Evolutionary conservation across 2,888 invertebrate species (phyloP).

Genomic region (Folsomia candida): DNA sequence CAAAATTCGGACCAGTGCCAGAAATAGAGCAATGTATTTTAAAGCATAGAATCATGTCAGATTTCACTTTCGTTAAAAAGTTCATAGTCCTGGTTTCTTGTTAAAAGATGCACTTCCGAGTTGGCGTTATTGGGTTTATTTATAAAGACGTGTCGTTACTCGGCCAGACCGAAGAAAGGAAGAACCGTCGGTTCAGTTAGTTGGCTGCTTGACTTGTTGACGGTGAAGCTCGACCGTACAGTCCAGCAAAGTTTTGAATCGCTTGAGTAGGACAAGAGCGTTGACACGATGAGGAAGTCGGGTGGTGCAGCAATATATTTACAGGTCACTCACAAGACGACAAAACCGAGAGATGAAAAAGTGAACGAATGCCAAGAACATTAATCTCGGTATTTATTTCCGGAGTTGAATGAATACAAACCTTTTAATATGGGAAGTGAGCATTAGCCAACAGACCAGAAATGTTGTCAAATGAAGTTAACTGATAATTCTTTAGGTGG

Average conservation of each 20-base stretch:
- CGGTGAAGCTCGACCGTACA: too few species aligned
- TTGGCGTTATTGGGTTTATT: slow-evolving; percentile 9
- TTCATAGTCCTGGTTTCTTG: not conserved
- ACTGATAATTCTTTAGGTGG: not conserved
- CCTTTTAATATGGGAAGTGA: not conserved
- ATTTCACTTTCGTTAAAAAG: slow-evolving; percentile 10
- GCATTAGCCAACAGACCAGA: not conserved
- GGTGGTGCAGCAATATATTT: not conserved
- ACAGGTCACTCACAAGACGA: not conserved
- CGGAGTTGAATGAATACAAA: not conserved
- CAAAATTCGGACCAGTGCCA: too few species aligned
- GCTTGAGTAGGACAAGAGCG: not conserved
- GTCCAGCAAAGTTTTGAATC: not conserved
- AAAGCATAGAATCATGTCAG: not conserved
- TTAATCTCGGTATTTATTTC: not conserved
- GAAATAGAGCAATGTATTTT: too few species aligned
- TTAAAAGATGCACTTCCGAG: slow-evolving; percentile 15
- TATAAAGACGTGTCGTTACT: not conserved
- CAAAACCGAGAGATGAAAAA: not conserved
- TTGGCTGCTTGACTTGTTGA: too few species aligned
- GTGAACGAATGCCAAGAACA: not conserved
- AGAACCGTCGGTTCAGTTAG: too few species aligned
- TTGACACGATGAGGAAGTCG: slow-evolving; percentile 1
- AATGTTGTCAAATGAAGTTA: not conserved
- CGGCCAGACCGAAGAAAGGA: not conserved